These are phyloP conservation scores for Cyprinodon variegatus DNA, from an alignment of 2,113 vertebrate genomes.

Conservation along the genomic window DNA sequence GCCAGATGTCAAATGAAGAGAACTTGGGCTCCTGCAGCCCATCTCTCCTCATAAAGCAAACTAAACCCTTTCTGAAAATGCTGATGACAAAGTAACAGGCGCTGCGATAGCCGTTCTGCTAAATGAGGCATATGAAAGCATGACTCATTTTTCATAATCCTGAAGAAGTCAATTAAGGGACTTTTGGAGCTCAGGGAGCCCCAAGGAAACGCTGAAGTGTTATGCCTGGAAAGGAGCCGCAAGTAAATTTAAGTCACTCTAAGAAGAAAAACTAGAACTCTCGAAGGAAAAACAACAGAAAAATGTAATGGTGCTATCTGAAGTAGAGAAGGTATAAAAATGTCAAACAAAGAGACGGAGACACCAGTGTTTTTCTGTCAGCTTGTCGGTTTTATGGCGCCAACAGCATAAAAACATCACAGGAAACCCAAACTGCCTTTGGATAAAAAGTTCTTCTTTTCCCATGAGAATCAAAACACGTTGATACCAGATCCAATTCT, in stretches of 20 bases:
- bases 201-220: conserved; percentile 50
- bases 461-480: conserved; percentile 14
- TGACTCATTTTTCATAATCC: conserved; percentile 71
- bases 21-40: conserved; percentile 40
- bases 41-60: conserved; percentile 68
- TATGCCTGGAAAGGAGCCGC: conserved; percentile 15
- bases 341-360: conserved; percentile 45
- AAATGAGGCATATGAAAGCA: conserved; percentile 71
- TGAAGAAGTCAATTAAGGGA: conserved; percentile 66
- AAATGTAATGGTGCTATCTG: conserved; percentile 15
- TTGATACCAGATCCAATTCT: conserved; percentile 1
- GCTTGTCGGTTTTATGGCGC: conserved; percentile 13
- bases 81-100: conserved; percentile 63
- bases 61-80: conserved; percentile 56
- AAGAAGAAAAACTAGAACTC: conserved; percentile 27
- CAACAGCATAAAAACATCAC: conserved; percentile 30
- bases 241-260: conserved; percentile 27
- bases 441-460: conserved; percentile 42
- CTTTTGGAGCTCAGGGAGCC: conserved; percentile 35
- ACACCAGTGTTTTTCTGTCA: conserved; percentile 37
- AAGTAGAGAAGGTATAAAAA: conserved; percentile 39
- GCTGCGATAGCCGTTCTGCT: conserved; percentile 46
- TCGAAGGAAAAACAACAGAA: conserved; percentile 21
- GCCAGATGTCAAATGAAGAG: conserved; percentile 47
- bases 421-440: conserved; percentile 56